Base-by-base conservation (phyloP, 2,113 vertebrate genomes). In the Ifrita kowaldi region DNA sequence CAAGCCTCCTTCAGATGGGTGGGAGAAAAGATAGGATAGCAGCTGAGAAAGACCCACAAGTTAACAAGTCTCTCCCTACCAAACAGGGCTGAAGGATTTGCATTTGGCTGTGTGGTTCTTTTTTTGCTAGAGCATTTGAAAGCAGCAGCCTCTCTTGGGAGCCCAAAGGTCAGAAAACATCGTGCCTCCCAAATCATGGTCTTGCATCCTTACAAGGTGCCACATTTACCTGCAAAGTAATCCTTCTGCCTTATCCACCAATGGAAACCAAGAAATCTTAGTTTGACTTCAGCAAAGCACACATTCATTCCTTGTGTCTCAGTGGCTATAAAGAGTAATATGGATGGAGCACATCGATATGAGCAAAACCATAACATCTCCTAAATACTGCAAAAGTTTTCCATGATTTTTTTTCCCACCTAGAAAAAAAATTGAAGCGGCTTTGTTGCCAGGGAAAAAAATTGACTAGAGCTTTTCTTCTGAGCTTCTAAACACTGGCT, bases 111-210 rank as follows among this genome's bases (percentile, higher is more conserved):
- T 28, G 14, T 21, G 30, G 14, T 2, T 1, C 11, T 30, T 76
- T 83, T 64, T 14, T 39, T 79, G 20, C 33, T 28, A 46, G n/a
- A 73, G 53, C 5, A 13, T 32, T 50, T 50, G 42, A 91, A 91
- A 84, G 39, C 0, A 0, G 28, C 20, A 46, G 39, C 22, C 12
- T 27, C 21, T 60, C 28, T 35, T 41, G 44, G 39, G 71, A 89
- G 44, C 27, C 15, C 16, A 10, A 2, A 32, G 20, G 39, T 21
- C 53, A 93, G 53, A 73, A 74, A 56, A 69, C 20, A 55, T 39
- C 0, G 0, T 13, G 24, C 22, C 17, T n/a, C 17, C 14, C 13
- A 55, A 27, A 28, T 21, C 44, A 19, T 0, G 0, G 60, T 32
- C 56, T 47, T 71, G 18, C 7, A 64, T 44, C 87, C 30, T 59